Evolutionary conservation across 2,113 vertebrate genomes (phyloP).

Genomic region (Deroptyus accipitrinus): DNA sequence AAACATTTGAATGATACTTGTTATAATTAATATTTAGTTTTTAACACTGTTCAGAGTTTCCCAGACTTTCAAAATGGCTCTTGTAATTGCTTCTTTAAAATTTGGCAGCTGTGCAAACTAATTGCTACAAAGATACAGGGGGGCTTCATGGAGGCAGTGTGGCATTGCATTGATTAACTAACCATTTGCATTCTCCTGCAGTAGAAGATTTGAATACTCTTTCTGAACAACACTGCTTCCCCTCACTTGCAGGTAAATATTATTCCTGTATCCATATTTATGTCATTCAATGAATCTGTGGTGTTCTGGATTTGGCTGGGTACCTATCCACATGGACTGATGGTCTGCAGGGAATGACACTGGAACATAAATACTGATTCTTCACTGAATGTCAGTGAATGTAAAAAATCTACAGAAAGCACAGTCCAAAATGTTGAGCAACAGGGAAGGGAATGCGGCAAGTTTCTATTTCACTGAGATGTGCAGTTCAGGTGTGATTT

Average conservation of each 20-base stretch:
- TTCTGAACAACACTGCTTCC: background rate
- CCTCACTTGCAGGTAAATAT: background rate
- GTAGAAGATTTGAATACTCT: background rate
- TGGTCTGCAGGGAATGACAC: background rate
- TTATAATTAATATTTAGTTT: slow-evolving; percentile 66
- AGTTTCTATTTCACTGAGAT: background rate
- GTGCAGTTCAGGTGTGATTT: background rate
- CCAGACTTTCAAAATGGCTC: slow-evolving; percentile 28
- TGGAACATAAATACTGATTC: background rate
- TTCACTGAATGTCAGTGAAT: background rate
- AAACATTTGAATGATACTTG: slow-evolving; percentile 43
- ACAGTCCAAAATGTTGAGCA: background rate
- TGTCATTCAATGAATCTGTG: background rate
- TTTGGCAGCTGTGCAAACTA: slow-evolving; percentile 23
- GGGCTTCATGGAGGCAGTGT: background rate
- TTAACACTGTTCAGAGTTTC: slow-evolving; percentile 32
- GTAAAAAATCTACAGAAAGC: background rate
- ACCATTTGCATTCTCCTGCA: background rate
- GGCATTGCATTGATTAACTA: background rate
- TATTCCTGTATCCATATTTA: background rate
- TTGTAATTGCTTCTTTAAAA: background rate
- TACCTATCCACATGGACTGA: background rate
- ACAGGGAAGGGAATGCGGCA: no score
- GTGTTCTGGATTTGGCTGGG: background rate
- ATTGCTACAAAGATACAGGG: background rate